These are phyloP conservation scores for Lagopus leucura DNA, from an alignment of 2,113 vertebrate species.

Conservation along the genomic window DNA sequence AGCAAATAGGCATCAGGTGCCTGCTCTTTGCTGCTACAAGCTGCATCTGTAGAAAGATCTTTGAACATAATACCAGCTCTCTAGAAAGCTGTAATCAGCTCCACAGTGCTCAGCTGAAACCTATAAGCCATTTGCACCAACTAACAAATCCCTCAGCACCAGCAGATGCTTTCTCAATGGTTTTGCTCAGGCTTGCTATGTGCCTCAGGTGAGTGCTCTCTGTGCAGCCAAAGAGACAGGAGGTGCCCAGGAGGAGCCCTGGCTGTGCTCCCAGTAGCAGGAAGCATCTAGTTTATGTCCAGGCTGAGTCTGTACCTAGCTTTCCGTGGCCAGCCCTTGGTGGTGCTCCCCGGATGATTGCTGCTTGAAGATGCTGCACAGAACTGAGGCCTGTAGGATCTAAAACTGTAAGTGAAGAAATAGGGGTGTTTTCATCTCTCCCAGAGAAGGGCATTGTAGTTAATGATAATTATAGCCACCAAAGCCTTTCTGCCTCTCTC, in stretches of 20 bases:
- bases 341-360: neutral
- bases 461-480: neutral
- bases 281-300: neutral
- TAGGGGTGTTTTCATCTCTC: neutral
- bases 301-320: neutral
- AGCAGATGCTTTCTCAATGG: neutral
- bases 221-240: slow-evolving; percentile 2
- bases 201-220: neutral
- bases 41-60: slow-evolving; percentile 16
- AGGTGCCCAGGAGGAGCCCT: slow-evolving; percentile 5
- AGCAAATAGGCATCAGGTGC: neutral
- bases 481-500: neutral
- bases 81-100: slow-evolving; percentile 34
- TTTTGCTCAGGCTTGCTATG: slow-evolving; percentile 46
- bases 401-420: neutral
- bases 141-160: slow-evolving; percentile 50
- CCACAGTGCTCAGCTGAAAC: neutral
- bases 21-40: neutral
- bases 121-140: neutral
- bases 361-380: neutral
- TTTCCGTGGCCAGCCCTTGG: neutral
- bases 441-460: neutral
- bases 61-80: neutral
- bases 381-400: neutral
- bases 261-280: neutral